Percentiles rank a stretch among this genome's conserved stretches.
These are phyloP conservation scores for Laodelphax striatellus DNA, from an alignment of 1,140 invertebrate species.

Conservation along the genomic window DNA sequence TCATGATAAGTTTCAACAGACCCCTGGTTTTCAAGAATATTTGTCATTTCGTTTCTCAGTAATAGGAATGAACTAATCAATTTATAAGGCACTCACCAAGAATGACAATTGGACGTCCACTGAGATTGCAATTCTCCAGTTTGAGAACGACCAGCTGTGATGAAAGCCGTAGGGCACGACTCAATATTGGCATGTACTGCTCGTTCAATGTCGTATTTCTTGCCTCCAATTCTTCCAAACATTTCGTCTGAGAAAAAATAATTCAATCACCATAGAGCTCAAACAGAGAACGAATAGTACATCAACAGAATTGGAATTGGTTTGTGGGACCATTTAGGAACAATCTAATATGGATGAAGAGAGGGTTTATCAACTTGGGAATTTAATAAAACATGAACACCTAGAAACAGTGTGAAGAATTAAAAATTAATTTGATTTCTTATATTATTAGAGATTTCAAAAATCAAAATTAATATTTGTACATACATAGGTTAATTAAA, in stretches of 20 bases:
- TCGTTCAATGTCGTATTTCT: slow-evolving; percentile 52
- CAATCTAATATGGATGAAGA: too few relatives aligned
- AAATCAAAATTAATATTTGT: too few relatives aligned
- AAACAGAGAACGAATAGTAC: background rate
- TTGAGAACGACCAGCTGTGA: slow-evolving; percentile 57
- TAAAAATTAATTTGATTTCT: too few relatives aligned
- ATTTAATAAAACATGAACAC: too few relatives aligned
- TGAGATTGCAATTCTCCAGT: slow-evolving; percentile 58
- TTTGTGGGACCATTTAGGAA: background rate
- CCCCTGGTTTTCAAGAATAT: too few relatives aligned
- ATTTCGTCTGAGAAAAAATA: slow-evolving; percentile 45
- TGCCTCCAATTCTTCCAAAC: slow-evolving; percentile 56
- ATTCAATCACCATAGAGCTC: background rate
- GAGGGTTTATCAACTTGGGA: too few relatives aligned
- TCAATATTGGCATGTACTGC: slow-evolving; percentile 52
- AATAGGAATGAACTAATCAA: too few relatives aligned
- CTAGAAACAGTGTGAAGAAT: too few relatives aligned
- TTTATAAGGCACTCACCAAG: slow-evolving; percentile 42
- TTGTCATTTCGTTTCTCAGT: too few relatives aligned
- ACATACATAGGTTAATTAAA: too few relatives aligned
- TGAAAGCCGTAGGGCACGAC: slow-evolving; percentile 50
- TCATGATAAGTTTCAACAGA: too few relatives aligned
- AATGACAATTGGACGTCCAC: slow-evolving; percentile 48
- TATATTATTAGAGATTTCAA: too few relatives aligned
- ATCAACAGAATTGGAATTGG: background rate